Evolutionary conservation across 2,888 invertebrate species (phyloP).

Genomic region (Andrena camellia): DNA sequence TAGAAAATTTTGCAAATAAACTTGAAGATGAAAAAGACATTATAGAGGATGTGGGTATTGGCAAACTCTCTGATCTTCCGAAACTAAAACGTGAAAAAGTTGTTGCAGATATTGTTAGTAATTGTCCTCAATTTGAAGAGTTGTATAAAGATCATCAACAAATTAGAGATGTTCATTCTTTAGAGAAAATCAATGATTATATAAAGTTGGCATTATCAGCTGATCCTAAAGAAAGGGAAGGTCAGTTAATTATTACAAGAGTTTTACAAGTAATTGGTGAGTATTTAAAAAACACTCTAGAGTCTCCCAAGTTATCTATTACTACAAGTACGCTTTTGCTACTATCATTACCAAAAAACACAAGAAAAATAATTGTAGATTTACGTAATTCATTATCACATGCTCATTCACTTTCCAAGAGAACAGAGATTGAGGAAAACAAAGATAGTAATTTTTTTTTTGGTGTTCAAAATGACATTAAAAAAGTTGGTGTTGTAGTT

Average conservation of each 20-base stretch:
- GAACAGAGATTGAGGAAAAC: slow-evolving; percentile 57
- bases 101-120: background rate
- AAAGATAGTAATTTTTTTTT: background rate
- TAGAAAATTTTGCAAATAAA: slow-evolving; percentile 25
- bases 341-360: background rate
- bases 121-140: slow-evolving; percentile 41
- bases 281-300: slow-evolving; percentile 69
- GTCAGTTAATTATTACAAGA: slow-evolving; percentile 59
- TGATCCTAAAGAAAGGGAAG: background rate
- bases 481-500: background rate
- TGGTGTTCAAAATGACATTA: slow-evolving; percentile 7
- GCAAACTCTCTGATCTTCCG: background rate
- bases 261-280: slow-evolving; percentile 70
- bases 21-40: background rate
- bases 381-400: slow-evolving; percentile 56
- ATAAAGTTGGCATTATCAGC: background rate
- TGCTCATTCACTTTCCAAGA: slow-evolving; percentile 51
- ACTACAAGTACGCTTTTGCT: background rate
- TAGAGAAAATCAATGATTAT: background rate
- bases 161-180: slow-evolving; percentile 32
- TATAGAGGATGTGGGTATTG: background rate
- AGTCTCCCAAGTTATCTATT: slow-evolving; percentile 59
- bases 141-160: slow-evolving; percentile 65
- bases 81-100: background rate
- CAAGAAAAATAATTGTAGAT: background rate